These are phyloP conservation scores for Nephrocerus scutellatus DNA, from an alignment of 2,888 invertebrate species.

Conservation along the genomic window DNA sequence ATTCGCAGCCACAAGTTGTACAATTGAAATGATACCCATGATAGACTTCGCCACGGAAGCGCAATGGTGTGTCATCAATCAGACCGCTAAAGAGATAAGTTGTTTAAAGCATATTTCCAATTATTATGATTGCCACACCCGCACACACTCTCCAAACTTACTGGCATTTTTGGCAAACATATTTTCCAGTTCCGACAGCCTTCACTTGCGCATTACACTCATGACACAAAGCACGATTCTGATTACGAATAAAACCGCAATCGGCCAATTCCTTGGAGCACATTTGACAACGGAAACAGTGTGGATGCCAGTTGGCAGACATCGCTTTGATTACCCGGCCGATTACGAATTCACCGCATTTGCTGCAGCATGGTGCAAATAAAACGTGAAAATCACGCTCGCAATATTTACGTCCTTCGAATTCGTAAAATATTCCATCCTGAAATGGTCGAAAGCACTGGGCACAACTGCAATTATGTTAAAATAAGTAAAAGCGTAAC, in stretches of 20 bases:
- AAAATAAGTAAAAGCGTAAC: no score
- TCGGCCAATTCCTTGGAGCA: constrained; percentile 90
- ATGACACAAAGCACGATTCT: constrained; percentile 78
- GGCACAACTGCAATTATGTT: constrained; percentile 65
- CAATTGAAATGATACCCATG: constrained; percentile 99
- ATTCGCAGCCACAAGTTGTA: constrained; percentile 81
- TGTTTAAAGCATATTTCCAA: neutral
- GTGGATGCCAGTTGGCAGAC: constrained; percentile 98
- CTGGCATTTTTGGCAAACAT: constrained; percentile 98
- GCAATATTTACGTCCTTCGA: constrained; percentile 98
- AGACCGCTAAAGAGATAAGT: constrained; percentile 60
- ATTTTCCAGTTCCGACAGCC: constrained; percentile 89
- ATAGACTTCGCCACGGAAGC: constrained; percentile 93
- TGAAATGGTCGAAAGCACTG: constrained; percentile 98
- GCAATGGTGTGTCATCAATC: constrained; percentile 83
- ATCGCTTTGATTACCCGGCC: constrained; percentile 99
- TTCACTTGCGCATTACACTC: constrained; percentile 95
- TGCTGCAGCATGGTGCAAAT: constrained; percentile 88
- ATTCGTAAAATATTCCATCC: constrained; percentile 97
- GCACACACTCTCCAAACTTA: constrained; percentile 51
- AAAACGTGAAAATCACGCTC: constrained; percentile 98
- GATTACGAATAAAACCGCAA: constrained; percentile 92
- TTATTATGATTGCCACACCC: no score
- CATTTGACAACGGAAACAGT: constrained; percentile 93
- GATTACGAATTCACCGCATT: constrained; percentile 90